Conservation (phyloP, 2,797 vertebrate species). For the Microtus agrestis region DNA sequence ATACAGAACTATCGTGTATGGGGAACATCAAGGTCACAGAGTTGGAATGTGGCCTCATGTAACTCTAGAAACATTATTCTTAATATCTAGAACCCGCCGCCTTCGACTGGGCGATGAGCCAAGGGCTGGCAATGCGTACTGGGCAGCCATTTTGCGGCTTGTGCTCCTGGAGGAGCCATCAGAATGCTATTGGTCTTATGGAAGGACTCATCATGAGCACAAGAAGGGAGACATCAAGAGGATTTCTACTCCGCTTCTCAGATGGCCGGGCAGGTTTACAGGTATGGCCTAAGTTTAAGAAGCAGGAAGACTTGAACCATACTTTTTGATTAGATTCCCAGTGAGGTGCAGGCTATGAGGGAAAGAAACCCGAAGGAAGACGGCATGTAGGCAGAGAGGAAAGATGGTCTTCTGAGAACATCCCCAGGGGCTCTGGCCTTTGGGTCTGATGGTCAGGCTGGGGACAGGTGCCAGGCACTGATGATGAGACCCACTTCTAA, state of each 20-base stretch:
- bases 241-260: not conserved
- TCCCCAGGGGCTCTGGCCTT: not conserved
- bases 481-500: not conserved
- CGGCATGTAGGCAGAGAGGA: not conserved
- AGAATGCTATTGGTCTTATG: not conserved
- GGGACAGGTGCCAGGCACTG: not conserved
- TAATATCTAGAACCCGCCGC: not conserved
- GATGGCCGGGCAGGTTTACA: not conserved
- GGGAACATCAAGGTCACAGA: slow-evolving; percentile 28
- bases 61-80: not conserved
- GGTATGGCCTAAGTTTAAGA: not conserved
- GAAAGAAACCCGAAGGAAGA: not conserved
- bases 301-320: not conserved
- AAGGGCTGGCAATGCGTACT: not conserved
- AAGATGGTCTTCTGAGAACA: not conserved
- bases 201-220: not conserved
- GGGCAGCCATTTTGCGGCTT: not conserved
- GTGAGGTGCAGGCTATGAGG: not conserved
- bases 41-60: not conserved
- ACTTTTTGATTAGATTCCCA: not conserved
- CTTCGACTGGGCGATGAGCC: not conserved
- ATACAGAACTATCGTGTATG: not conserved
- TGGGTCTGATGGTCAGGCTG: not conserved
- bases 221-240: not conserved
- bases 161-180: not conserved